These are phyloP conservation scores for Sapayoa aenigma DNA, from an alignment of 2,113 vertebrate species.

Conservation along the genomic window DNA sequence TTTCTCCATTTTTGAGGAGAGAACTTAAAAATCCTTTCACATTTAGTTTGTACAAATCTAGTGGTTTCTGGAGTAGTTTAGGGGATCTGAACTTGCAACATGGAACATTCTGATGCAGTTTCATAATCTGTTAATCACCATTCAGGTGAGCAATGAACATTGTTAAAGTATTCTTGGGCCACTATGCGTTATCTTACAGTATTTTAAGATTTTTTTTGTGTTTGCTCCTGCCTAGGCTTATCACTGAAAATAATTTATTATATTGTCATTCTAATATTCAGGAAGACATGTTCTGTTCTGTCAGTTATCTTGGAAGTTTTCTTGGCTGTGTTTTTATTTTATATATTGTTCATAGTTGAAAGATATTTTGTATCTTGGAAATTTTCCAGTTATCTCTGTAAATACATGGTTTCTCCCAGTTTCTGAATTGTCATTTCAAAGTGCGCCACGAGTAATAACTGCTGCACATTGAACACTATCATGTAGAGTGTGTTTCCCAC, in stretches of 20 bases:
- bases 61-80: background rate
- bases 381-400: background rate
- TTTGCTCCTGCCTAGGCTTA: background rate
- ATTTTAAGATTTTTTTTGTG: background rate
- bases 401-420: background rate
- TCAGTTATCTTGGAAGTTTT: background rate
- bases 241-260: background rate
- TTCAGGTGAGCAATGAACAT: background rate
- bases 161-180: background rate
- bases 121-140: background rate
- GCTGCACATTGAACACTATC: background rate
- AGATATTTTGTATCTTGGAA: background rate
- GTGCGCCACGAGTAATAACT: background rate
- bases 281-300: background rate
- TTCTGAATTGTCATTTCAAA: background rate
- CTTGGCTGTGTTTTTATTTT: background rate
- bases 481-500: background rate
- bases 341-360: background rate
- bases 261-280: background rate
- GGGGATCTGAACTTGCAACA: background rate
- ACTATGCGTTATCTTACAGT: background rate
- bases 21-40: background rate
- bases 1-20: background rate
- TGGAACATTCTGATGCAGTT: background rate
- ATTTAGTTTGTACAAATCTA: background rate